Evolutionary conservation across 2,888 invertebrate genomes (phyloP), one percentile per base, ranked within the genome.

Genomic region (Dynastes maya): DNA sequence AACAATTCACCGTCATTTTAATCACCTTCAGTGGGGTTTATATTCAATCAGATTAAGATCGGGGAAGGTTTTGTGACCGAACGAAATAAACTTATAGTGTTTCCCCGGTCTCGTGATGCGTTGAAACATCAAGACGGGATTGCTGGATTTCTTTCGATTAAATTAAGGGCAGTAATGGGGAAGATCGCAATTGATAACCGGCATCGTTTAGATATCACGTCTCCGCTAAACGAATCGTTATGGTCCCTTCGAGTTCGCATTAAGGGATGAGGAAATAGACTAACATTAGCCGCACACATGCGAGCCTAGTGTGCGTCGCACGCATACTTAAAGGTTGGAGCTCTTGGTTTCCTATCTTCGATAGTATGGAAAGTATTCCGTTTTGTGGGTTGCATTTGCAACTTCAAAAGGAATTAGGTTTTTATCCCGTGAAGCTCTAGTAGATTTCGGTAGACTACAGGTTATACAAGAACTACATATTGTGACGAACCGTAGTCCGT

Each of bases 151-250:
- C 68, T 68, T 68, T 68, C 45, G 68, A 68, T 68, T 68, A 68
- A 68, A 68, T 68, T 68, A 68, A 37, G 49, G 22, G 3, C 68
- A 11, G 68, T 51, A 68, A 68, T 51, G 68, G 51, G 49, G 55
- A 55, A 71, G 71, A 55, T 53, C 71, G 53, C 37, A 32, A 13
- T 71, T 55, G 71, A 71, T 71, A 71, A 32, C 71, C 29, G 71
- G 13, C 71, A 55, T 71, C 71, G 71, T 55, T 71, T 71, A 71
- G 71, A 71, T 71, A 71, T 71, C 16, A 32, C 53, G 37, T 45
- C 37, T 32, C 13, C 55, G 71, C 55, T 55, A n/a, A 55, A 55
- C n/a, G 55, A 32, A 71, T 55, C 55, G 16, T 55, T 71, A 71
- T 40, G 63, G 27, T 65, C 40, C 65, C 16, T 65, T 65, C 32